Evolutionary conservation across 2,113 vertebrate species (phyloP).

Genomic region (Cavia porcellus): DNA sequence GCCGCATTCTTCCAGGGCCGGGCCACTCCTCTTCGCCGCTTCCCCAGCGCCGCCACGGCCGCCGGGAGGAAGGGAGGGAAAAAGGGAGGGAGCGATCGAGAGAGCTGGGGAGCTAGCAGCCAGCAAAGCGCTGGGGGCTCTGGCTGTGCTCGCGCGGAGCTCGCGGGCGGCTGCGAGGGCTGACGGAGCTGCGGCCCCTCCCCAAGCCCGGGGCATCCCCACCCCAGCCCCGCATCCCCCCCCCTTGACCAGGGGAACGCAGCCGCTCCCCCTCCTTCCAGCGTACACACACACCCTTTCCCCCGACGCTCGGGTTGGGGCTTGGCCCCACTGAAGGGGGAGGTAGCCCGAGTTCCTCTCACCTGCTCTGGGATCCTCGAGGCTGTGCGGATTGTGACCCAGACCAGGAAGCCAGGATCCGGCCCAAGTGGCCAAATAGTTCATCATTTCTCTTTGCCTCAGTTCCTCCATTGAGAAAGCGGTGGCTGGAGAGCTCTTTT

Average conservation of each 20-base stretch:
- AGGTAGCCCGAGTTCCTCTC: constrained; percentile 47
- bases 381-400: neutral
- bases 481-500: neutral
- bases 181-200: constrained; percentile 75
- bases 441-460: constrained; percentile 58
- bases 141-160: constrained; percentile 23
- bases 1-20: constrained; percentile 80
- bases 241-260: constrained; percentile 70
- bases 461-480: neutral
- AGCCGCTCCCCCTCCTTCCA: constrained; percentile 58
- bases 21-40: constrained; percentile 83
- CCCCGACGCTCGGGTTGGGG: constrained; percentile 50
- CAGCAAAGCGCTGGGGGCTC: constrained; percentile 58
- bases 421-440: neutral
- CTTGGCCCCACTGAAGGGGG: constrained; percentile 19
- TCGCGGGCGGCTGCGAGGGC: constrained; percentile 22
- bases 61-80: constrained; percentile 72
- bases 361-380: constrained; percentile 66
- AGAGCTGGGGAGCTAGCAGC: constrained; percentile 6
- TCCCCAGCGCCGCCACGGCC: constrained; percentile 69
- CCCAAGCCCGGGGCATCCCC: constrained; percentile 80
- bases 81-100: constrained; percentile 67
- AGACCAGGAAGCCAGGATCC: neutral
- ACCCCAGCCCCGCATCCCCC: constrained; percentile 66
- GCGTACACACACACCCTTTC: constrained; percentile 70